Conservation (phyloP, 2,113 vertebrate species). For the Phrynosoma platyrhinos region DNA sequence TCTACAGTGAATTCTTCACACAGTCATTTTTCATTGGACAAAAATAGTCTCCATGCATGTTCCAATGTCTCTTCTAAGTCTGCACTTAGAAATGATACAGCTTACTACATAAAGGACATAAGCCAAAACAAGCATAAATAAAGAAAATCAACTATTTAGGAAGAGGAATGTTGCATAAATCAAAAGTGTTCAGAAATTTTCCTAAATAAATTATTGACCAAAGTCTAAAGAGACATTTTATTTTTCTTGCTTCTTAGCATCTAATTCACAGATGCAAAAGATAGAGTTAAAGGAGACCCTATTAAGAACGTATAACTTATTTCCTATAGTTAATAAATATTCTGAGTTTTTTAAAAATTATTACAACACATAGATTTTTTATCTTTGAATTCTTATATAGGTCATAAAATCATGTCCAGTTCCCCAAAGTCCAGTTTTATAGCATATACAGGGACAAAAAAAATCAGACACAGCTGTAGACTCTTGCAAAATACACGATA, state of each 20-base stretch:
- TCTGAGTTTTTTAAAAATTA: not conserved
- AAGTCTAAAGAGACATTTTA: not conserved
- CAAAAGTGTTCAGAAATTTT: conserved; percentile 1
- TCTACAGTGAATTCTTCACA: not conserved
- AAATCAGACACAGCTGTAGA: not conserved
- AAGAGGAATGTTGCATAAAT: not conserved
- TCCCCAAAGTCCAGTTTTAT: not conserved
- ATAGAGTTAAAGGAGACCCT: not conserved
- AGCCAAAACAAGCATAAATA: conserved; percentile 21
- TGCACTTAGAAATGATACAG: conserved; percentile 13
- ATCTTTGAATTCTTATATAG: conserved; percentile 23
- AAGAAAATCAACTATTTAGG: not conserved
- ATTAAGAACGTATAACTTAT: not conserved
- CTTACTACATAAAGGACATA: not conserved
- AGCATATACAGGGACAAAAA: not conserved
- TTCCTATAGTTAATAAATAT: not conserved
- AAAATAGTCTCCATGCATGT: conserved; percentile 7
- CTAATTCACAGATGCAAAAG: not conserved
- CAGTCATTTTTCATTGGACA: conserved; percentile 9
- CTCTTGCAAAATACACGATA: not conserved
- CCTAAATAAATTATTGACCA: conserved; percentile 7
- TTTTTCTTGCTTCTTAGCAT: not conserved
- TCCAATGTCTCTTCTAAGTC: conserved; percentile 1
- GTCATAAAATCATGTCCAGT: conserved; percentile 43
- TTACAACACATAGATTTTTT: not conserved